Evolutionary conservation across 2,797 vertebrate species (phyloP), one percentile per base, ranked within the genome.

Genomic region (Peromyscus nudipes): DNA sequence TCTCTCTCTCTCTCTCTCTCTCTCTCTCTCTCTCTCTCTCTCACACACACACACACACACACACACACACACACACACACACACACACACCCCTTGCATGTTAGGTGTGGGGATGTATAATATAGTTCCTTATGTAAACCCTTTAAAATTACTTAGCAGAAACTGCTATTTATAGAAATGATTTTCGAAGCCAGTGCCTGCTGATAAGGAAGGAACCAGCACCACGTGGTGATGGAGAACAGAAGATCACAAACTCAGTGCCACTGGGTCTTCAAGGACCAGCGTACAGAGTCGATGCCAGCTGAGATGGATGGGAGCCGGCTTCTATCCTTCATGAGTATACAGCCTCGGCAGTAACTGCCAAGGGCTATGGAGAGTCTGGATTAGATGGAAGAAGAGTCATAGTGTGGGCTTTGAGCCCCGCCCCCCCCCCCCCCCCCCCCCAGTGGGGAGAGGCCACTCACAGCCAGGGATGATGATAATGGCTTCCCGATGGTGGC

Each of bases 111-210:
- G 5, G 13, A 12, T 85, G 0, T 75, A 77, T 82, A 92, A 92
- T 83, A 62, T 19, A 77, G 55, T 89, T 95, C 46, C 76, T 40
- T 80, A 23, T 83, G 19, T 60, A 60, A 94, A 52, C 25, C 37
- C 94, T 96, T 93, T 77, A 75, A 84, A 91, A 73, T 46, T 75
- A 46, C 86, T 88, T 65, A 76, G 25, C 52, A 96, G 79, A 96
- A 92, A 91, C 34, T 91, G 25, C 79, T 91, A 31, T 89, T 92
- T 77, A 84, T 52, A 97, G 69, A 96, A 95, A 69, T 21, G 82
- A 37, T 85, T 91, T 40, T 80, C 79, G 64, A 67, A 77, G 40
- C 67, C 80, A 62, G 49, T 29, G 29, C 37, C 64, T 83, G 14
- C 46, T 65, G 43, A 46, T 25, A 55, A 65, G n/a, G 60, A 96